Evolutionary conservation across 37 sponge, comb jelly and placozoan species (phyloP).

Genomic region (Axinella damicornis): DNA sequence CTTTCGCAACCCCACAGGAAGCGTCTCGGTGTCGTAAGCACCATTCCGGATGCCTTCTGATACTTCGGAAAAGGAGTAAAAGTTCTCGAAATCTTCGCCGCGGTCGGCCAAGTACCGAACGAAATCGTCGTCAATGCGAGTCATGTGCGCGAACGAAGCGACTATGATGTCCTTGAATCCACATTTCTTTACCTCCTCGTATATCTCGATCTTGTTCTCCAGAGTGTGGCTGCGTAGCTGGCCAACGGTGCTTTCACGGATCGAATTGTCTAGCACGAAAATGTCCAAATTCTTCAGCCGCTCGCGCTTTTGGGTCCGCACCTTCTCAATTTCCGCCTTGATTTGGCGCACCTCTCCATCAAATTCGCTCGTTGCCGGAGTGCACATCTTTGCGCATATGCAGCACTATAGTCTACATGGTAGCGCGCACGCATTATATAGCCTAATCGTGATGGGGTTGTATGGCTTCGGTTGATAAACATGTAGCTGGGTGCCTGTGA

Average conservation of each 20-base stretch:
- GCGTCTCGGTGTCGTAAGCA: conserved; percentile 41
- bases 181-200: conserved; percentile 65
- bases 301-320: no score
- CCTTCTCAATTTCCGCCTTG: no score
- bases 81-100: conserved; percentile 51
- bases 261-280: conserved; percentile 84
- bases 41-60: conserved; percentile 29
- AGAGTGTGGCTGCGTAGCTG: conserved; percentile 71
- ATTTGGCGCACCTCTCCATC: no score
- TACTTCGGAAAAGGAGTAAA: conserved; percentile 76
- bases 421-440: no score
- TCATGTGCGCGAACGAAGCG: conserved; percentile 70
- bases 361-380: no score
- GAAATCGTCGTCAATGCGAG: conserved; percentile 24
- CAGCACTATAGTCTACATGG: no score
- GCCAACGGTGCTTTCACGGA: conserved; percentile 68
- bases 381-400: no score
- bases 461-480: no score
- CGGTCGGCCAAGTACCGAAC: conserved; percentile 48
- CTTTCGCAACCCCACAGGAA: conserved; percentile 64
- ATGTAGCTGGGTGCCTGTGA: no score
- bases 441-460: no score
- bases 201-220: conserved; percentile 74
- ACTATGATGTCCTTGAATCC: conserved; percentile 79
- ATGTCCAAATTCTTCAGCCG: conserved; percentile 78